Base-by-base conservation (phyloP, 2,113 vertebrate genomes). In the Heliornis fulica region DNA sequence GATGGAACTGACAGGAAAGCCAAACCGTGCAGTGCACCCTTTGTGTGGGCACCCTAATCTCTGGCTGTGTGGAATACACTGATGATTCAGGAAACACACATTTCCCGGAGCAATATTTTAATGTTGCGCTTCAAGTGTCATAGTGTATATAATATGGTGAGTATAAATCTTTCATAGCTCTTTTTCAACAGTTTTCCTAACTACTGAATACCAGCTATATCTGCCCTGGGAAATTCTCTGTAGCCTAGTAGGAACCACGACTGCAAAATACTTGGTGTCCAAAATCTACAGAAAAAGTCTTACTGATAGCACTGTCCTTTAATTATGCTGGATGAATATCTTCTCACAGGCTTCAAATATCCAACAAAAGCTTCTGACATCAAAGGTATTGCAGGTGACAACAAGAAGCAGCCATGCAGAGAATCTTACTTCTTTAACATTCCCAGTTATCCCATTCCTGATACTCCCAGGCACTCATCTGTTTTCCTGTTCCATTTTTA, bases 401-500 rank as follows among this genome's bases (percentile, higher is more conserved):
- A 70, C 0, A 8, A 23, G 68, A 86, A 71, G 64, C 53, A 91
- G 23, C 60, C 48, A 29, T 77, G 41, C 28, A 38, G 48, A 83
- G 34, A 63, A 40, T 89, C 69, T 80, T 63, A 63, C 23, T 51
- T 45, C 36, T 56, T 57, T 77, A 88, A 56, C 45, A 69, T 94
- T 48, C 36, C 6, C 22, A 2, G 15, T 34, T 54, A 59, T 5
- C 23, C n/a, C 83, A 66, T 23, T 61, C 38, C 8, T 15, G 56
- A 83, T 83, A 46, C 31, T 93, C 21, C 25, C 60, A 89, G 68
- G 56, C 19, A 48, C 34, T 75, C 34, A n/a, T 75, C 64, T 78
- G 71, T 16, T 78, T 90, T 95, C 40, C 79, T 95, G 46, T 70
- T 88, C 68, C 83, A 36, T 86, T 86, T 96, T 86, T 74, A 83